Base-by-base conservation (phyloP, 2,888 invertebrate species). In the Drosophila incognita region DNA sequence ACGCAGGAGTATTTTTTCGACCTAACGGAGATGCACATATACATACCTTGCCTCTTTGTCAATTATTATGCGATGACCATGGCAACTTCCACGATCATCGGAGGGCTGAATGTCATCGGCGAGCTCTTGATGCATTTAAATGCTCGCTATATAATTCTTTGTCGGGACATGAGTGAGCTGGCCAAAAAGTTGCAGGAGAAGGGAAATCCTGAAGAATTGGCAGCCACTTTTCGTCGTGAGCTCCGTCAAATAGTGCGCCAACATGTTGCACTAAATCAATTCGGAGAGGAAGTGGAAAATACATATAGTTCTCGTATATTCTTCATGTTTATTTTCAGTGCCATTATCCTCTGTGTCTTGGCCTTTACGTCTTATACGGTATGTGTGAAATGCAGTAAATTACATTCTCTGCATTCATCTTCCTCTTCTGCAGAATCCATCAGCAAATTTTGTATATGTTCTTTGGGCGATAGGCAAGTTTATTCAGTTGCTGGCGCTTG, bases 81-180 rank as follows among this genome's bases (percentile, higher is more conserved):
- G 7, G 86, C 91, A 1, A 83, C 82, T 15, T 80, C 82, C 8
- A 83, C 83, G 53, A 59, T 92, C 1, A 77, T 89, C 2, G 91
- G 87, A 5, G 91, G 92, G 27, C 74, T 91, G 0, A 92, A 90
- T 82, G 63, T 91, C 2, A 51, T 92, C 64, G 90, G 90, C n/a
- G 90, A 79, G 58, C 61, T 89, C n/a, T 87, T 92, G 60, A 74
- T 91, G 75, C 91, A 92, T 57, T 73, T 92, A 24, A 92, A 92
- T 76, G 87, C 82, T 1, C 83, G 91, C 1, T 92, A 91, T 59
- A 21, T 72, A 1, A 65, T 85, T 24, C 64, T 92, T 42, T 79
- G 85, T 0, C 60, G 74, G 18, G 91, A 92, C 35, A 65, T 92
- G 6, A 52, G 54, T 0, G 11, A 61, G 7, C 29, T 76, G 18